Evolutionary conservation across 2,888 invertebrate species (phyloP), one percentile per base, ranked within the genome.

Genomic region (Coecobrya sp.): DNA sequence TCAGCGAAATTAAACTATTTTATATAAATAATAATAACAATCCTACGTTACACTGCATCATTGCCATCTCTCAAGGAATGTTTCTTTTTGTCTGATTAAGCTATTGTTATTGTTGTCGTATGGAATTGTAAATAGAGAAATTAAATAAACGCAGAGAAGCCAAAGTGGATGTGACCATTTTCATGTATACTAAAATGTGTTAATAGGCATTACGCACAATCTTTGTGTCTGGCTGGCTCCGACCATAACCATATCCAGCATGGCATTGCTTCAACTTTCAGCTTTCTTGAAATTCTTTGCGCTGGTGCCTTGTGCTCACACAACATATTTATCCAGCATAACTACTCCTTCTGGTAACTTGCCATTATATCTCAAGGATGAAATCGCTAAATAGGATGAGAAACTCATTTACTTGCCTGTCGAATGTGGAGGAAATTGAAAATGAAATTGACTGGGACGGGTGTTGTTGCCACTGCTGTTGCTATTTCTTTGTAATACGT

Each of bases 351-450:
- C 52, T 79, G 79, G 79, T 79, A 52, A 25, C 52, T 79, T 79
- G 79, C 79, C 79, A 79, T 79, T 79, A 79, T 79, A 79, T 79
- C 27, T 79, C 79, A 79, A 79, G 79, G 52, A 79, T 79, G 85
- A 85, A 90, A 90, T 90, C 62, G 62, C 85, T 90, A 90, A 90
- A 90, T 90, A 90, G 85, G 85, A 82, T 85, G 85, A 92, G 84
- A 89, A 92, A 92, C 92, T 92, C 92, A 92, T 92, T 88, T 92
- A 92, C 76, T 87, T 92, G 84, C 25, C 79, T 88, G 86, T 91
- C 91, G 88, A 88, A 88, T 84, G 84, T 84, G 81, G 87, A 92
- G 88, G 88, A 92, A 92, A 92, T 92, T 92, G 92, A 88, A 92
- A 92, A 92, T 85, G 92, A 89, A 92, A 92, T 92, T 92, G 92